Percentiles rank a stretch among this genome's conserved stretches.
Conservation (phyloP, 2,888 invertebrate genomes). For the Amblyjoppa fuscipennis region DNA sequence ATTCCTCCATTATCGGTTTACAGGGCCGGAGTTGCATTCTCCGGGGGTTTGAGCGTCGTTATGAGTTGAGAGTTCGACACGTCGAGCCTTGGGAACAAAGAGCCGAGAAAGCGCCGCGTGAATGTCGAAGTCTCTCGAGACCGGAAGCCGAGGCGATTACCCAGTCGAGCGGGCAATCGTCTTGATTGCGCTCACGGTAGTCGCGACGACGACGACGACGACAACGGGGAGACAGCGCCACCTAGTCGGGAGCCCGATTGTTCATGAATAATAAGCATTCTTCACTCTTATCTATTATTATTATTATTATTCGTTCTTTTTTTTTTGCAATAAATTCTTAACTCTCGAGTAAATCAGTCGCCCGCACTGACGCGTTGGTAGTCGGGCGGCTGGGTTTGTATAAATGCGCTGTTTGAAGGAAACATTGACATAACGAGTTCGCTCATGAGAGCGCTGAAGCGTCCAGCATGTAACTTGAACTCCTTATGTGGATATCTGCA, state of each 20-base stretch:
- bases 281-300: constrained; percentile 22
- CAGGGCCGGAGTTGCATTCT: not conserved
- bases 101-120: constrained; percentile 63
- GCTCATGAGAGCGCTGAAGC: not conserved
- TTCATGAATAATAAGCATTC: constrained; percentile 40
- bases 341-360: not conserved
- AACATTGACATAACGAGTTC: not conserved
- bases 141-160: constrained; percentile 78
- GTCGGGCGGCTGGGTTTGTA: not conserved
- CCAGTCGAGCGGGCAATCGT: constrained; percentile 77
- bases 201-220: constrained; percentile 70
- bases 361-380: not conserved
- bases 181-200: constrained; percentile 75
- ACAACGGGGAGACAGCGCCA: constrained; percentile 13
- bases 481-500: not conserved
- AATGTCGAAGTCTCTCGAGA: constrained; percentile 67
- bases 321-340: not conserved
- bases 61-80: not conserved
- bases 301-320: not conserved
- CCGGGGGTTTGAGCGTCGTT: not conserved
- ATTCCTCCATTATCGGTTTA: not conserved
- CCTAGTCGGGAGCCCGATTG: constrained; percentile 11
- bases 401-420: not conserved
- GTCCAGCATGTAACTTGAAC: not conserved
- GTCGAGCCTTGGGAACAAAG: constrained; percentile 50